These are phyloP conservation scores for Colius striatus DNA, from an alignment of 2,113 vertebrate genomes.

Conservation along the genomic window DNA sequence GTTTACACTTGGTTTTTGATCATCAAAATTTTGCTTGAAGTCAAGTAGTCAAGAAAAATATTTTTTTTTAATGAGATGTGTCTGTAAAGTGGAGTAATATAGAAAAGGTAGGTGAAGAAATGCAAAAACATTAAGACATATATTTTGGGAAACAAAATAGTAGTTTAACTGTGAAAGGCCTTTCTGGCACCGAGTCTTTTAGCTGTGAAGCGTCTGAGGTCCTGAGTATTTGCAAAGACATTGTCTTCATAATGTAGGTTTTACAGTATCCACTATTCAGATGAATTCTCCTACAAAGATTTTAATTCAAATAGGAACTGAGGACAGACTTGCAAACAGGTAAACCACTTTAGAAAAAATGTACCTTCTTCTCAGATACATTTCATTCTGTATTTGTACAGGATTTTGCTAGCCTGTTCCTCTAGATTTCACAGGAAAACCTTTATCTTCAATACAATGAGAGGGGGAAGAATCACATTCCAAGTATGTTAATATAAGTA, in stretches of 20 bases:
- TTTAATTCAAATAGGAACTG: background rate
- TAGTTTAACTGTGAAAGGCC: background rate
- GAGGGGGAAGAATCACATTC: background rate
- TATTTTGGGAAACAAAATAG: background rate
- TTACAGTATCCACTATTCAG: background rate
- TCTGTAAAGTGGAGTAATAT: background rate
- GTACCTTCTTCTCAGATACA: background rate
- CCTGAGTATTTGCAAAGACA: background rate
- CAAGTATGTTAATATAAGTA: background rate
- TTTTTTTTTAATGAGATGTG: background rate
- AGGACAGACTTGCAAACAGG: background rate
- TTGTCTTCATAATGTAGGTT: background rate
- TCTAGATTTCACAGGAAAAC: background rate
- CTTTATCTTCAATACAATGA: background rate
- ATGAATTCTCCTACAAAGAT: background rate
- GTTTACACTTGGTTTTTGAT: background rate
- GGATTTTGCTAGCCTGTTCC: background rate
- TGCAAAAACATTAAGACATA: background rate
- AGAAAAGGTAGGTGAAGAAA: background rate
- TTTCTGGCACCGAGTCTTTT: background rate
- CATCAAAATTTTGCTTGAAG: background rate
- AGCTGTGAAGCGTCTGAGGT: background rate
- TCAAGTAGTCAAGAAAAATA: background rate
- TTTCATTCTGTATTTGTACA: background rate
- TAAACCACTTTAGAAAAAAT: background rate